phyloP scores from a whole-genome alignment of 2,113 vertebrate genomes.

The Coryphaenoides rupestris region DNA sequence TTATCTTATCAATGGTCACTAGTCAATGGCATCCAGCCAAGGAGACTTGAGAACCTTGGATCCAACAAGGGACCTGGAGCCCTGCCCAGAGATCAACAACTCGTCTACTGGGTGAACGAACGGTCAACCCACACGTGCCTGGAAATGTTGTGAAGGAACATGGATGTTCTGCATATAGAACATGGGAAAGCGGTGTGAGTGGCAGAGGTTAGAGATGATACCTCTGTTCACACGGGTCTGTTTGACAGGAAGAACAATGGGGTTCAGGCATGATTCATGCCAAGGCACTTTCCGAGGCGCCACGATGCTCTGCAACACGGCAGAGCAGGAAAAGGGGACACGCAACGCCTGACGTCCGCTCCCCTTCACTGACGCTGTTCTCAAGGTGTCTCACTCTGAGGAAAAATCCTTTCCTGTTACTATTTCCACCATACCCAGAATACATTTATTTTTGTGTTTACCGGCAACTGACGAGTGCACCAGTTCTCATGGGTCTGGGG shows the following conservation, averaged over 20 bases:
- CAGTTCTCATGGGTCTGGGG: no score
- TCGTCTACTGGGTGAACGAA: slow-evolving; percentile 45
- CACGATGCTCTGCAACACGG: slow-evolving; percentile 24
- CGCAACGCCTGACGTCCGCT: slow-evolving; percentile 34
- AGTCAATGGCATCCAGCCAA: no score
- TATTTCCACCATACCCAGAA: slow-evolving; percentile 23
- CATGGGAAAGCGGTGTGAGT: slow-evolving; percentile 51
- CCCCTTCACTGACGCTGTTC: slow-evolving; percentile 2
- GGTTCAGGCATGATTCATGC: slow-evolving; percentile 64
- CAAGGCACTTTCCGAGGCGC: slow-evolving; percentile 54
- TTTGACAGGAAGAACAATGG: slow-evolving; percentile 65
- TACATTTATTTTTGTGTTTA: slow-evolving; percentile 25
- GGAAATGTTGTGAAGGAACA: slow-evolving; percentile 34
- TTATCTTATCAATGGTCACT: no score
- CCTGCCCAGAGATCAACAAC: slow-evolving; percentile 25
- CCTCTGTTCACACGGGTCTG: slow-evolving; percentile 35
- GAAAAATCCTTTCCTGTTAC: slow-evolving; percentile 52
- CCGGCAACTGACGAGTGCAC: slow-evolving; percentile 43
- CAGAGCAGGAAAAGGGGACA: slow-evolving; percentile 44
- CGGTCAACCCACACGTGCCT: slow-evolving; percentile 29
- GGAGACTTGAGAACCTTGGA: no score
- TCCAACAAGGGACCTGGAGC: no score
- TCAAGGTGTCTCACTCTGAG: slow-evolving; percentile 14
- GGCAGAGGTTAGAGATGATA: slow-evolving; percentile 47
- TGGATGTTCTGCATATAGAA: slow-evolving; percentile 47